Base-by-base conservation (phyloP, 2,797 vertebrate species). In the Sebastes itinus region DNA sequence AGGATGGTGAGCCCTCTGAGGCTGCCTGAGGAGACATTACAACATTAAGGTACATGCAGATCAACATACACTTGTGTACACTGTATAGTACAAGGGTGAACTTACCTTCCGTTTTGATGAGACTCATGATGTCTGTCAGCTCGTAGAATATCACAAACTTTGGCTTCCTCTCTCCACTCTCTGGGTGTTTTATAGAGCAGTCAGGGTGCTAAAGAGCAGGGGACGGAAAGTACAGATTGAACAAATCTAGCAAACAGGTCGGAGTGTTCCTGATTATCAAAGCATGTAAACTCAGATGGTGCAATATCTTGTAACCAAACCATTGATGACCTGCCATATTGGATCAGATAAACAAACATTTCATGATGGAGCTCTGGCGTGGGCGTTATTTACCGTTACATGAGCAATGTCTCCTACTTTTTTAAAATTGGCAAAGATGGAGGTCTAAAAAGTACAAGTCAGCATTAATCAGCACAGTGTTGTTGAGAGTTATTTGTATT, bases 401-500 rank as follows among this genome's bases (percentile, higher is more conserved):
- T 7, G 38, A 78, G 46, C 55, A 84, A 86, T 85, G 79, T 61
- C 5, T 22, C 23, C 3, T 35, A 30, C 28, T 55, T 32, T 18
- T 60, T 25, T 18, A 46, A 55, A 63, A 20, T 7, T 65, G 64
- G 73, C 62, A 72, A 80, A 84, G 13, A 77, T 42, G 6, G n/a
- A 59, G 12, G 33, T 11, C 52, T 35, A 18, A 35, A 77, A 80
- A 22, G 13, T 22, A 35, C 71, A 79, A 84, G 72, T 89, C 83
- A 78, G 84, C 80, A 78, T 32, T 74, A 10, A 78, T 70, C 32
- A 49, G 10, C 38, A 65, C 32, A 65, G 30, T 5, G 22, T 69
- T 4, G 22, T 69, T 65, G n/a, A 46, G 59, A 16, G 72, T 76
- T 81, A 82, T 87, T 91, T 83, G 72, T 80, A 78, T 87, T 87